Conservation (phyloP, 30 jellyfish, hydroid and myxozoan species). For the Chironex yamaguchii region DNA sequence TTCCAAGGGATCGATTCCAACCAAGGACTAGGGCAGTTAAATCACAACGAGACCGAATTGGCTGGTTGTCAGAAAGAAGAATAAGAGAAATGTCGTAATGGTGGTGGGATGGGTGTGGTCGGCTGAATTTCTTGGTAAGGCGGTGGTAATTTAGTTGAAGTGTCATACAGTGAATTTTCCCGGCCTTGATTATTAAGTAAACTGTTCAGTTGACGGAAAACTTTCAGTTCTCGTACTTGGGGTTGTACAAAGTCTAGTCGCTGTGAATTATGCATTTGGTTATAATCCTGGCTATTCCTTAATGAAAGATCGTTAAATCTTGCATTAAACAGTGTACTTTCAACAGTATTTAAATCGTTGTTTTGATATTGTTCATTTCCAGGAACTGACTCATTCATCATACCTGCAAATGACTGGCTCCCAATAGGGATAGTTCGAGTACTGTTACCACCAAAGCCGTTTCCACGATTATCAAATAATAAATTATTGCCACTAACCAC, state of each 20-base stretch:
- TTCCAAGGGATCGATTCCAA: no score
- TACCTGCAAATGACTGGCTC: no score
- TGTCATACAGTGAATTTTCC: neutral
- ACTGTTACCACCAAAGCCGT: neutral
- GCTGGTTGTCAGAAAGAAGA: no score
- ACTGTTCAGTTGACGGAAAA: neutral
- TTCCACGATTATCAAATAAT: no score
- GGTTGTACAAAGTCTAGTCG: neutral
- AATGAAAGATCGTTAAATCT: neutral
- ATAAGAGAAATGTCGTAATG: neutral
- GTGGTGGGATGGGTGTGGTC: neutral
- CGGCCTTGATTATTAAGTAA: neutral
- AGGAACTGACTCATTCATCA: neutral
- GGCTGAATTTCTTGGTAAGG: neutral
- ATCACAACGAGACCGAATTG: no score
- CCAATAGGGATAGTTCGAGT: neutral
- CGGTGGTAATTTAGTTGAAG: neutral
- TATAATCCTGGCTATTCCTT: neutral
- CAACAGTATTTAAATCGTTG: neutral
- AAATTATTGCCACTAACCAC: neutral
- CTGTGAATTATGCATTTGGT: neutral
- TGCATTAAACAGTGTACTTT: neutral
- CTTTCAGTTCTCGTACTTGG: neutral
- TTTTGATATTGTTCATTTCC: no score
- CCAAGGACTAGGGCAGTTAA: no score